These are phyloP conservation scores for Alsophila aescularia DNA, from an alignment of 2,888 invertebrate species.

Conservation along the genomic window DNA sequence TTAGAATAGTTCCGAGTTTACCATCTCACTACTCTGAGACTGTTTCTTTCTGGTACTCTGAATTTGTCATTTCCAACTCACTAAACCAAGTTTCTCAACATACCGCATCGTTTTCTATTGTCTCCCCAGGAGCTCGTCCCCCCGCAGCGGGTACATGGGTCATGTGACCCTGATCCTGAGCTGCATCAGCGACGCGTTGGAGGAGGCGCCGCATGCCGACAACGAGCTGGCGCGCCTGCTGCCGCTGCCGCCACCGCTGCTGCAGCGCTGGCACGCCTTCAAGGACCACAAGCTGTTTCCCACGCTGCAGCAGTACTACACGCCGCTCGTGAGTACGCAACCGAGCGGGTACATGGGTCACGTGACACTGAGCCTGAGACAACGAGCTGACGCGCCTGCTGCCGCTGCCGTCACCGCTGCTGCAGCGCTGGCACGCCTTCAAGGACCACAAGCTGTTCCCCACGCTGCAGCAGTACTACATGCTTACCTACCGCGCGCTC, in stretches of 20 bases:
- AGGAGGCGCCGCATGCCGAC: too few relatives aligned
- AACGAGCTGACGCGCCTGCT: slow-evolving; percentile 35
- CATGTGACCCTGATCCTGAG: slow-evolving; percentile 80
- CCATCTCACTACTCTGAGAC: too few relatives aligned
- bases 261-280: slow-evolving; percentile 53
- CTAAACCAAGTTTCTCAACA: background rate
- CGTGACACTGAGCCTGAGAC: too few relatives aligned
- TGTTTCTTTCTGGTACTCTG: too few relatives aligned
- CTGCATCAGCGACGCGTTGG: slow-evolving; percentile 39
- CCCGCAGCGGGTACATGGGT: slow-evolving; percentile 85
- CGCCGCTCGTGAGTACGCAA: slow-evolving; percentile 58
- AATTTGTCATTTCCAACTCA: too few relatives aligned
- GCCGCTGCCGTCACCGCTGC: slow-evolving; percentile 10
- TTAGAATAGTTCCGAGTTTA: too few relatives aligned
- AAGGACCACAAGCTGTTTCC: slow-evolving; percentile 40
- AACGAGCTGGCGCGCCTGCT: slow-evolving; percentile 35
- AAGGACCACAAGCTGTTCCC: slow-evolving; percentile 40
- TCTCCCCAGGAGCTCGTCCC: slow-evolving; percentile 22
- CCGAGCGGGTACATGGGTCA: background rate
- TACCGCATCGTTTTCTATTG: background rate
- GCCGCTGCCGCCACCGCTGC: slow-evolving; percentile 11
- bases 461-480: slow-evolving; percentile 52
- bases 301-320: slow-evolving; percentile 52
- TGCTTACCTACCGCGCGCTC: too few relatives aligned
- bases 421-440: slow-evolving; percentile 53